Conservation (phyloP, 2,888 invertebrate genomes). For the Troglohyphantes excavatus region DNA sequence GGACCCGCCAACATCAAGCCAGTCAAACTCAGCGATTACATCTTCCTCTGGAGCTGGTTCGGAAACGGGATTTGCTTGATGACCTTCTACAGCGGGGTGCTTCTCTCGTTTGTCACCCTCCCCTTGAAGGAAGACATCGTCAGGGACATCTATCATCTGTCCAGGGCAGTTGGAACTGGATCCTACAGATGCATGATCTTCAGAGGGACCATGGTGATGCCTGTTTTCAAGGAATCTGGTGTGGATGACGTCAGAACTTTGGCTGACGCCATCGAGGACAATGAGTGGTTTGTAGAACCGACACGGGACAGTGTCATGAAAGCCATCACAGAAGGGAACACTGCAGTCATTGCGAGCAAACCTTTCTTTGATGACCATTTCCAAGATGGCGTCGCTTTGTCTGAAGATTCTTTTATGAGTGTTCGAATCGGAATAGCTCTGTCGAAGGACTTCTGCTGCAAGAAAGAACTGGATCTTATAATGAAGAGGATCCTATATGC, state of each 20-base stretch:
- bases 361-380: neutral
- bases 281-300: neutral
- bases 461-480: neutral
- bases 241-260: neutral
- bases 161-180: neutral
- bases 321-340: neutral
- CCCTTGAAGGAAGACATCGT: constrained; percentile 26
- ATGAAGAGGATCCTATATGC: neutral
- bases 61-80: neutral
- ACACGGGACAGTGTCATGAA: neutral
- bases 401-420: neutral
- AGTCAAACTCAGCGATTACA: neutral
- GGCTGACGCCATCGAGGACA: neutral
- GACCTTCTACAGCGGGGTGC: neutral
- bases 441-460: constrained; percentile 30
- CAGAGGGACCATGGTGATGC: neutral
- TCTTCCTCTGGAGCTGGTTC: constrained; percentile 7
- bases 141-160: neutral
- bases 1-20: neutral
- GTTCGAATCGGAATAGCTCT: neutral
- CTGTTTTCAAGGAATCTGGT: neutral
- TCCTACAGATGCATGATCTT: neutral
- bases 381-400: neutral
- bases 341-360: neutral
- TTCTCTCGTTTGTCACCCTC: constrained; percentile 17